Conservation (phyloP, 1,140 invertebrate species). For the Phortica variegata region DNA sequence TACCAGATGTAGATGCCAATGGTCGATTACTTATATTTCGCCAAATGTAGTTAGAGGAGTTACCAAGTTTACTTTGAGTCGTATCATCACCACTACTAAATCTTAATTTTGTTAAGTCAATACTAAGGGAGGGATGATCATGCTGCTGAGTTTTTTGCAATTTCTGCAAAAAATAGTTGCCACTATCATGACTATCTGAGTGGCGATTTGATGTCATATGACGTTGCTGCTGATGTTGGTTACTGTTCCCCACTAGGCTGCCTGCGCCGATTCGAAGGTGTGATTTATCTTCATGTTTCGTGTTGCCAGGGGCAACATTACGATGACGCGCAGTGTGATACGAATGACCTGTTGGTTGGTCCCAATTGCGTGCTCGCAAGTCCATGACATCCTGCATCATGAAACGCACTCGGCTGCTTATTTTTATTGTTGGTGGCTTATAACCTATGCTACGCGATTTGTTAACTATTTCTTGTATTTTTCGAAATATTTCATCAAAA, state of each 20-base stretch:
- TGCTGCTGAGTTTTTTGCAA: slow-evolving; percentile 37
- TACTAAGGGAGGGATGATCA: slow-evolving; percentile 41
- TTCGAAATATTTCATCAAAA: slow-evolving; percentile 47
- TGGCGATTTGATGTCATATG: background rate
- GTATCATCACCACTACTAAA: slow-evolving; percentile 34
- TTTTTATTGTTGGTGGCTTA: slow-evolving; percentile 31
- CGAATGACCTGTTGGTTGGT: slow-evolving; percentile 26
- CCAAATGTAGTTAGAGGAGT: slow-evolving; percentile 38
- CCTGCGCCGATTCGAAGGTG: slow-evolving; percentile 13
- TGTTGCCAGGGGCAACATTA: slow-evolving; percentile 28
- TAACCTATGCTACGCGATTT: slow-evolving; percentile 28
- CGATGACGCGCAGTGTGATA: slow-evolving; percentile 8
- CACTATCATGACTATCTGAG: slow-evolving; percentile 24
- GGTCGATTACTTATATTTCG: slow-evolving; percentile 35
- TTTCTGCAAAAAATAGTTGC: slow-evolving; percentile 44
- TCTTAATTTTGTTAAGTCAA: slow-evolving; percentile 45
- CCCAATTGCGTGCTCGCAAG: slow-evolving; percentile 78
- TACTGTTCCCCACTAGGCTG: slow-evolving; percentile 15
- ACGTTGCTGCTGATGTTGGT: slow-evolving; percentile 26
- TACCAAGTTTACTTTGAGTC: slow-evolving; percentile 39
- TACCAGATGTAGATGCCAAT: too few species aligned
- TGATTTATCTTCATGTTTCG: slow-evolving; percentile 21
- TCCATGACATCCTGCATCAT: slow-evolving; percentile 91
- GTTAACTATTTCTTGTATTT: slow-evolving; percentile 48
- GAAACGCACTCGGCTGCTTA: slow-evolving; percentile 49